Base-by-base conservation (phyloP, 2,113 vertebrate species). In the Chionodraco myersi region DNA sequence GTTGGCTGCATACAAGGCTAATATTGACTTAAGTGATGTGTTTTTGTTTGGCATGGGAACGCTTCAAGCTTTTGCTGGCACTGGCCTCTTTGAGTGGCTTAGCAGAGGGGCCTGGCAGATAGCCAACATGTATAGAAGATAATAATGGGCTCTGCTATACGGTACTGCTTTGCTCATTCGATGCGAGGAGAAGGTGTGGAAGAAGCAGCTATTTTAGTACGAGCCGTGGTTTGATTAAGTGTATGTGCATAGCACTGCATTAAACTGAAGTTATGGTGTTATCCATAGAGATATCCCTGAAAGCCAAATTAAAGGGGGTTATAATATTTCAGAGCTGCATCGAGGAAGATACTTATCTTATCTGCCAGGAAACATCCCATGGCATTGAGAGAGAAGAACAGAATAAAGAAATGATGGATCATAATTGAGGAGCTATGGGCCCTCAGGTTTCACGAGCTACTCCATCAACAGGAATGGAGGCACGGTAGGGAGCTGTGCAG, bases 11-110 rank as follows among this genome's bases (percentile, higher is more conserved):
- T 83, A 75, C 81, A 87, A 86, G 89, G 53, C 84, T 60, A 89
- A 86, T 92, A 85, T 92, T 92, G 91, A 93, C 92, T 89, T 84
- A 90, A 34, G 83, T 79, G 89, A 83, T 84, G 85, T 90, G 61
- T 86, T 90, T 90, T 80, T 82, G 83, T 90, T 88, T 85, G 72
- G 84, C 87, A 90, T 90, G 87, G 79, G 82, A 91, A 90, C 11
- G 75, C 84, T 91, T 47, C 54, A 77, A 77, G 83, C 77, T 74
- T 77, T 83, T 66, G 73, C 73, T 83, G 60, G 53, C 6, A 59
- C 51, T 88, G 86, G 84, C 82, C 86, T 70, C 83, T 84, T 82
- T 79, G 81, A 89, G 87, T 78, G 77, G 83, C 64, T 87, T 77
- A 66, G 45, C 77, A 89, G 82, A 87, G 75, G 53, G 54, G 58